Percentiles rank a stretch among this genome's conserved stretches.
Evolutionary conservation across 2,888 invertebrate species (phyloP).

Genomic region (Archips crataeganus): DNA sequence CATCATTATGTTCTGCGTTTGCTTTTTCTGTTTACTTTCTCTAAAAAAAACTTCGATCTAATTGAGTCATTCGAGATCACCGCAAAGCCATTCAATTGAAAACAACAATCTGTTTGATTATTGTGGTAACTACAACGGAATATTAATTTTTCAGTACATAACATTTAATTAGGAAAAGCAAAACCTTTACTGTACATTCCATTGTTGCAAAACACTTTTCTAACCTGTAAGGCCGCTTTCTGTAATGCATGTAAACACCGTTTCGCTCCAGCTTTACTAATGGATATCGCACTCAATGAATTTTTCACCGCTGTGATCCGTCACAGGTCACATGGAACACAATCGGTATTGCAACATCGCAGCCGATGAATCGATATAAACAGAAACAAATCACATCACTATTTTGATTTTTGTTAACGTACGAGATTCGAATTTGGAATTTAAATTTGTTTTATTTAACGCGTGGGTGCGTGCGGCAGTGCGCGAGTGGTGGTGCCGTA

Average conservation of each 20-base stretch:
- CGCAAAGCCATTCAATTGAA: not conserved
- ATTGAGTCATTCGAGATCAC: slow-evolving; percentile 8
- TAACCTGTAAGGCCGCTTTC: slow-evolving; percentile 83
- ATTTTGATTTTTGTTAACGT: slow-evolving; percentile 9
- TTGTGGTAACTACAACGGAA: not conserved
- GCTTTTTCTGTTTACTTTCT: slow-evolving; percentile 1
- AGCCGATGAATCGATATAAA: slow-evolving; percentile 42
- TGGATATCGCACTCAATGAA: slow-evolving; percentile 60
- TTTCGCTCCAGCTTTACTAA: slow-evolving; percentile 83
- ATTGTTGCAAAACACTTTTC: slow-evolving; percentile 43
- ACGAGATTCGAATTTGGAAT: slow-evolving; percentile 41
- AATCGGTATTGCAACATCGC: slow-evolving; percentile 57
- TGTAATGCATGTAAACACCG: slow-evolving; percentile 84
- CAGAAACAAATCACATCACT: slow-evolving; percentile 40
- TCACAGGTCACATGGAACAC: slow-evolving; percentile 57
- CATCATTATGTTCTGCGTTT: not conserved
- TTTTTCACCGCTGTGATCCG: slow-evolving; percentile 47
- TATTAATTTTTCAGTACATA: not conserved
- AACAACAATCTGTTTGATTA: slow-evolving; percentile 1
- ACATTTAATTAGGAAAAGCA: not conserved
- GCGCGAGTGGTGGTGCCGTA: slow-evolving; percentile 66
- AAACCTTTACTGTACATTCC: slow-evolving; percentile 17
- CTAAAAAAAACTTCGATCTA: not conserved
- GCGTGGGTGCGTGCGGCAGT: slow-evolving; percentile 56
- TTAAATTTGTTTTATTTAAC: slow-evolving; percentile 47